phyloP scores from a whole-genome alignment of 53 echinoderm and acorn worm species.

The Patiria pectinifera region DNA sequence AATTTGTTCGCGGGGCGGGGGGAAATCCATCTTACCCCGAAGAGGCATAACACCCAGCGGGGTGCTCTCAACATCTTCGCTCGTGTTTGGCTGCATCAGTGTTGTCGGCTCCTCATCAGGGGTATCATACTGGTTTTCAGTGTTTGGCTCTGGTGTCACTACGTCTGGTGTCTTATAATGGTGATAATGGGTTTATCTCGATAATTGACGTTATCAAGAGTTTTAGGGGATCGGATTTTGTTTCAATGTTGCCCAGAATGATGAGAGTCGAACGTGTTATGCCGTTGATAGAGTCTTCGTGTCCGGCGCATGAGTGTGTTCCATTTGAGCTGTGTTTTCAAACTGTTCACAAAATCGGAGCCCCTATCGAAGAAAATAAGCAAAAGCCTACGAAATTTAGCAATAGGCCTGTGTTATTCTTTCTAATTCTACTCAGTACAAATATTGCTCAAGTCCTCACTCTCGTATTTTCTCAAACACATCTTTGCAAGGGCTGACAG shows the following conservation, averaged over 20 bases:
- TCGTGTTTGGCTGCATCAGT: neutral
- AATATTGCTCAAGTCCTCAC: too few relatives aligned
- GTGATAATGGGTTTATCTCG: constrained; percentile 41
- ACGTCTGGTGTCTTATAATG: constrained; percentile 8
- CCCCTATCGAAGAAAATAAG: too few relatives aligned
- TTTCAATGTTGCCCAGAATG: neutral
- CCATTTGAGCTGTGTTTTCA: too few relatives aligned
- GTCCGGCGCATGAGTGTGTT: neutral
- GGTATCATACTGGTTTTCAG: neutral
- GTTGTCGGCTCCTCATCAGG: neutral
- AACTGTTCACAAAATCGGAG: too few relatives aligned
- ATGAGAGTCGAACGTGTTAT: neutral
- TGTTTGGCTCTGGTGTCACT: constrained; percentile 10
- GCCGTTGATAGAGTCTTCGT: neutral
- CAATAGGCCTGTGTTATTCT: too few relatives aligned
- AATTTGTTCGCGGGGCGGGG: constrained; percentile 13
- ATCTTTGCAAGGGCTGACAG: too few relatives aligned
- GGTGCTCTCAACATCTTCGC: constrained; percentile 11
- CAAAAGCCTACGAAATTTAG: too few relatives aligned
- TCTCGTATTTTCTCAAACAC: too few relatives aligned
- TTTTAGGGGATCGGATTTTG: neutral
- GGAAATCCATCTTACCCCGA: constrained; percentile 44
- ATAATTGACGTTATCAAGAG: constrained; percentile 43
- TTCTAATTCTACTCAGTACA: too few relatives aligned
- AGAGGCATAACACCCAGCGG: constrained; percentile 29